Evolutionary conservation across 2,888 invertebrate species (phyloP).

Genomic region (Caenorhabditis japonica): DNA sequence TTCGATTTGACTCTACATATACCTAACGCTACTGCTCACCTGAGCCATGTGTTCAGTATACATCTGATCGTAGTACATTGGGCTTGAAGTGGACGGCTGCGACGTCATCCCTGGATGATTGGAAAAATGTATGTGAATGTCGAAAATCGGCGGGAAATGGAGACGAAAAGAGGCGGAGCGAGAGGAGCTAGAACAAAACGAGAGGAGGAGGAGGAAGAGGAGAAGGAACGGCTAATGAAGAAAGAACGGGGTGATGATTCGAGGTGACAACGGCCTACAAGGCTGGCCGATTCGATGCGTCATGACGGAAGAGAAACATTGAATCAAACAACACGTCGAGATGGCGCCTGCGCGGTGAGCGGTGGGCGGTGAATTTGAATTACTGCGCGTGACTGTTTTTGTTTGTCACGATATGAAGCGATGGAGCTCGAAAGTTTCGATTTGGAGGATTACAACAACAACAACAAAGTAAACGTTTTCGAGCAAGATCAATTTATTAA

Average conservation of each 20-base stretch:
- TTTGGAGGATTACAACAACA: too few species aligned
- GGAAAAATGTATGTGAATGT: slow-evolving; percentile 2
- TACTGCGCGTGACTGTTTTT: too few species aligned
- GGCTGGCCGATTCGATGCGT: too few species aligned
- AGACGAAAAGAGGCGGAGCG: slow-evolving; percentile 29
- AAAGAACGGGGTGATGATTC: slow-evolving; percentile 37
- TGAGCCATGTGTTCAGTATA: slow-evolving; percentile 43
- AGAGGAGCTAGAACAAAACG: not conserved
- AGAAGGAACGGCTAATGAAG: slow-evolving; percentile 20
- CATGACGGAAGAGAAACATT: not conserved
- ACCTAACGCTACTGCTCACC: slow-evolving; percentile 10
- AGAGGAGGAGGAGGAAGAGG: slow-evolving; percentile 4
- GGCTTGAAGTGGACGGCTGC: slow-evolving; percentile 48
- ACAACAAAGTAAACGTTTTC: too few species aligned
- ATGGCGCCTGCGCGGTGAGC: too few species aligned
- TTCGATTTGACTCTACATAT: too few species aligned
- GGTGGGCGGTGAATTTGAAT: too few species aligned
- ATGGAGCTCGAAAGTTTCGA: too few species aligned
- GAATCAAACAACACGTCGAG: slow-evolving; percentile 18
- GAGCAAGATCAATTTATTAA: too few species aligned
- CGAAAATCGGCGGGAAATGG: too few species aligned
- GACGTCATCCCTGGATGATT: slow-evolving; percentile 50
- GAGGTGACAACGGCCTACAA: slow-evolving; percentile 31
- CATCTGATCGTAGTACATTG: slow-evolving; percentile 46
- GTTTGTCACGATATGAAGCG: too few species aligned